phyloP scores from a whole-genome alignment of 1,140 invertebrate genomes.

The Hypothenemus hampei region DNA sequence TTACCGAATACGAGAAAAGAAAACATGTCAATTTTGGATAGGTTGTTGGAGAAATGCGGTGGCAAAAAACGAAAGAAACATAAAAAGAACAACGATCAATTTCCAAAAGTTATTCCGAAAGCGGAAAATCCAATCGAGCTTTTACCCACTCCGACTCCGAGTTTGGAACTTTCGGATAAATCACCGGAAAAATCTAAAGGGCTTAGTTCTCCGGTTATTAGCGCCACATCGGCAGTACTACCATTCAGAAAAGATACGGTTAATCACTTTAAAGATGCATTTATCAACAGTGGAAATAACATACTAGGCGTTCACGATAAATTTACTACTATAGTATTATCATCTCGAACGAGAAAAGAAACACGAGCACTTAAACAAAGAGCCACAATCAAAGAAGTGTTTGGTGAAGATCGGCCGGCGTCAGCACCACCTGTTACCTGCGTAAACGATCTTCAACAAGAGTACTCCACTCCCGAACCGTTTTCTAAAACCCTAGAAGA shows the following conservation, averaged over 20 bases:
- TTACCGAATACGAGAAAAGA: constrained; percentile 46
- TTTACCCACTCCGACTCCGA: constrained; percentile 53
- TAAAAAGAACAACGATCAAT: constrained; percentile 50
- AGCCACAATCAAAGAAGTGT: constrained; percentile 73
- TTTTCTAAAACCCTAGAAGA: constrained; percentile 26
- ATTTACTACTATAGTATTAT: constrained; percentile 66
- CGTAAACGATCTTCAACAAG: constrained; percentile 40
- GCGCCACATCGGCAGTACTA: constrained; percentile 49
- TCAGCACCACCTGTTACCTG: constrained; percentile 52
- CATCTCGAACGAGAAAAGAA: constrained; percentile 69
- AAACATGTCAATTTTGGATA: constrained; percentile 58
- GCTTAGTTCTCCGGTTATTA: constrained; percentile 52
- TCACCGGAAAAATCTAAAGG: constrained; percentile 48
- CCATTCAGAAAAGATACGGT: constrained; percentile 67
- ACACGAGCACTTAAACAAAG: constrained; percentile 69
- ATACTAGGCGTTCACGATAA: constrained; percentile 52
- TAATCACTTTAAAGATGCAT: constrained; percentile 61
- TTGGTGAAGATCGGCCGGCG: constrained; percentile 66
- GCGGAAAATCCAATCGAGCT: constrained; percentile 53
- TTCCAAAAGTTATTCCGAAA: constrained; percentile 52
- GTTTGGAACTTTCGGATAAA: constrained; percentile 47
- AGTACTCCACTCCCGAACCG: constrained; percentile 12
- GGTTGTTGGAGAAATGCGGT: constrained; percentile 58
- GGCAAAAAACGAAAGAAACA: constrained; percentile 54
- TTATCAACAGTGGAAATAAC: constrained; percentile 58